Conservation (phyloP, 2,797 vertebrate species). For the Perodicticus potto region DNA sequence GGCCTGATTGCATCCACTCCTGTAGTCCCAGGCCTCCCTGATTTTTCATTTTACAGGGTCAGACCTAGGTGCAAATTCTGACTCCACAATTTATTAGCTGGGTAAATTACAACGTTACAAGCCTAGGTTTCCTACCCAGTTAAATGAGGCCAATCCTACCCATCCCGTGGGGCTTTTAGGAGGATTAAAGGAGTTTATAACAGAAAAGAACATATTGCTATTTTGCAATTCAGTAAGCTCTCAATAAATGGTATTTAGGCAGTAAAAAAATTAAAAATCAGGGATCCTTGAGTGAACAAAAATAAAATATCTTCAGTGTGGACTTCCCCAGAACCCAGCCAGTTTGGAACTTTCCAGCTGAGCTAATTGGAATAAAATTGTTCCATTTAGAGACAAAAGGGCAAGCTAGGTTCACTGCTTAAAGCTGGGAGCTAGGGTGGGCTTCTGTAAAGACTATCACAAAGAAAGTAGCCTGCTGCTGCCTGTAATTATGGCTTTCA, state of each 20-base stretch:
- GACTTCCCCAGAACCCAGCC: not conserved
- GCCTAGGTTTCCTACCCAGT: conserved; percentile 26
- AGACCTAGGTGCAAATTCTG: conserved; percentile 37
- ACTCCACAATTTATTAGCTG: conserved; percentile 1
- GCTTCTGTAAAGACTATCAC: not conserved
- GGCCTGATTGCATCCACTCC: not conserved
- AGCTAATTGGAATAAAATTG: not conserved
- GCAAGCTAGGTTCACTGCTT: not conserved
- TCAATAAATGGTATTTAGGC: conserved; percentile 40
- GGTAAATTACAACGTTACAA: conserved; percentile 60
- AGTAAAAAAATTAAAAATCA: not conserved
- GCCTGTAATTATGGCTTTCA: not conserved
- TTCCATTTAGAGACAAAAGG: not conserved
- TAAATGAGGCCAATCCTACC: conserved; percentile 31
- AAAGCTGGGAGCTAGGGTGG: not conserved
- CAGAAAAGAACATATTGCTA: conserved; percentile 47
- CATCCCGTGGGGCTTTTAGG: not conserved
- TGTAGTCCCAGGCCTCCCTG: not conserved
- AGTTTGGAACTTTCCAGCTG: not conserved
- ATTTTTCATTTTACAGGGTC: not conserved
- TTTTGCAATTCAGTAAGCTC: conserved; percentile 60
- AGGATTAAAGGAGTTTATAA: conserved; percentile 75
- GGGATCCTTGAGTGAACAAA: not conserved
- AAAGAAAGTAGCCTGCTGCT: not conserved
- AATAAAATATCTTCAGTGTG: not conserved